Percentiles rank a stretch among this genome's conserved stretches.
These are phyloP conservation scores for Cosmopolites sordidus DNA, from an alignment of 2,888 invertebrate species.

Conservation along the genomic window DNA sequence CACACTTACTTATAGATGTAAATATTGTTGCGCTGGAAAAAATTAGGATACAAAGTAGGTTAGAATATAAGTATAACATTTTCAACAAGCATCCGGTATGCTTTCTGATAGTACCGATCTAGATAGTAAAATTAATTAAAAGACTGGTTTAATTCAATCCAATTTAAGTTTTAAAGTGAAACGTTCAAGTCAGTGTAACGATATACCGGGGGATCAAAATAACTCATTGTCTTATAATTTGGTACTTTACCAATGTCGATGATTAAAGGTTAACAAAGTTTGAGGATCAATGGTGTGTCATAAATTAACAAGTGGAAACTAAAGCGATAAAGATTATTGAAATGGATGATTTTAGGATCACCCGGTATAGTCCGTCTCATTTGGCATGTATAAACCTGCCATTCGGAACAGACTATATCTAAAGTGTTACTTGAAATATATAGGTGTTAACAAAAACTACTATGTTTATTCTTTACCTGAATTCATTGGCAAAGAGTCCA, in stretches of 20 bases:
- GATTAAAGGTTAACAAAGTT: no score
- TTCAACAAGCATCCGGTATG: background rate
- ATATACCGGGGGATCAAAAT: constrained; percentile 1
- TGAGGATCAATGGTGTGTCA: no score
- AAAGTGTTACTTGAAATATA: constrained; percentile 42
- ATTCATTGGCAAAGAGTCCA: no score
- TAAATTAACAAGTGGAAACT: background rate
- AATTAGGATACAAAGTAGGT: background rate
- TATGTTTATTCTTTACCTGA: background rate
- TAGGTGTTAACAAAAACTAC: constrained; percentile 40
- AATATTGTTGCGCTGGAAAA: background rate
- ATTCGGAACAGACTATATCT: constrained; percentile 42
- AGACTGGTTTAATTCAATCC: constrained; percentile 19
- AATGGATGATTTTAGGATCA: constrained; percentile 3
- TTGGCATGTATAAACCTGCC: constrained; percentile 31
- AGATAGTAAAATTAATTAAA: constrained; percentile 12
- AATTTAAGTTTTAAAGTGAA: constrained; percentile 24
- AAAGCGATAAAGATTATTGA: background rate
- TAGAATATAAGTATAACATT: no score
- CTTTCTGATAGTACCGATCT: background rate
- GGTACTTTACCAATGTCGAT: no score
- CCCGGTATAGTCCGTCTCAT: constrained; percentile 11
- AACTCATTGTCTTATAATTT: background rate
- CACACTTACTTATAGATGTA: background rate
- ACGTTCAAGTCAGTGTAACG: constrained; percentile 10